phyloP scores from a whole-genome alignment of 2,797 vertebrate genomes.

The Trematomus bernacchii region DNA sequence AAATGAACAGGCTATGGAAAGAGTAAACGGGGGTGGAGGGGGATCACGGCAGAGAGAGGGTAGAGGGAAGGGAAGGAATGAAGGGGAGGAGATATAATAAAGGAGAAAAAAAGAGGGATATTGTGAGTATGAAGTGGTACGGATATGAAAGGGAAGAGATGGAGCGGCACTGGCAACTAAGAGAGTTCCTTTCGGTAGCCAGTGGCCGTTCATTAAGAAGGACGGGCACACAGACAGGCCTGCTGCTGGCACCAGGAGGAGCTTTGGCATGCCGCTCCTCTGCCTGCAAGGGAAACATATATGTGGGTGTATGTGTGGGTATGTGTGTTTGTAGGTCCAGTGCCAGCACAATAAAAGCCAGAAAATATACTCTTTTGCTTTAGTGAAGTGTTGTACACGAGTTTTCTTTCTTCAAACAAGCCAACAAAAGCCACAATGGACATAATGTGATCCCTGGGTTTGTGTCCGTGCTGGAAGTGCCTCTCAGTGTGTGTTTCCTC shows the following conservation, averaged over 20 bases:
- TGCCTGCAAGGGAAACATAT: constrained; percentile 61
- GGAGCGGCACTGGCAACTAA: constrained; percentile 59
- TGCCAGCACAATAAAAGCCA: constrained; percentile 48
- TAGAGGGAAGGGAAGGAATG: constrained; percentile 21
- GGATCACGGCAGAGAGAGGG: constrained; percentile 39
- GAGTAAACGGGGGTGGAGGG: constrained; percentile 66
- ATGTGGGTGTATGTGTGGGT: constrained; percentile 70
- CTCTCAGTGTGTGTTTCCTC: constrained; percentile 63
- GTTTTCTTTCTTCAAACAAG: constrained; percentile 36
- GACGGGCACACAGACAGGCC: constrained; percentile 90
- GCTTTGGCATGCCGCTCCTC: constrained; percentile 60
- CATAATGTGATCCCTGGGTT: constrained; percentile 37
- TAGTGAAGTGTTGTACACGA: constrained; percentile 18
- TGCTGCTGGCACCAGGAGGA: constrained; percentile 92
- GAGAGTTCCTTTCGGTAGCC: constrained; percentile 68
- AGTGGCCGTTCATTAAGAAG: constrained; percentile 71
- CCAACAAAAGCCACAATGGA: constrained; percentile 23
- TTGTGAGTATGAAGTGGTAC: constrained; percentile 49
- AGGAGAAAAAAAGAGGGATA: constrained; percentile 65
- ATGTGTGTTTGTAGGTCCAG: constrained; percentile 37
- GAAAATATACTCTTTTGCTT: constrained; percentile 19
- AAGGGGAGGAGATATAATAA: constrained; percentile 52
- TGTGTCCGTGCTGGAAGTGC: constrained; percentile 48
- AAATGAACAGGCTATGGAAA: constrained; percentile 92
- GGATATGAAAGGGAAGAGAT: constrained; percentile 63